Evolutionary conservation across 2,113 vertebrate genomes (phyloP).

Genomic region (Phycodurus eques): DNA sequence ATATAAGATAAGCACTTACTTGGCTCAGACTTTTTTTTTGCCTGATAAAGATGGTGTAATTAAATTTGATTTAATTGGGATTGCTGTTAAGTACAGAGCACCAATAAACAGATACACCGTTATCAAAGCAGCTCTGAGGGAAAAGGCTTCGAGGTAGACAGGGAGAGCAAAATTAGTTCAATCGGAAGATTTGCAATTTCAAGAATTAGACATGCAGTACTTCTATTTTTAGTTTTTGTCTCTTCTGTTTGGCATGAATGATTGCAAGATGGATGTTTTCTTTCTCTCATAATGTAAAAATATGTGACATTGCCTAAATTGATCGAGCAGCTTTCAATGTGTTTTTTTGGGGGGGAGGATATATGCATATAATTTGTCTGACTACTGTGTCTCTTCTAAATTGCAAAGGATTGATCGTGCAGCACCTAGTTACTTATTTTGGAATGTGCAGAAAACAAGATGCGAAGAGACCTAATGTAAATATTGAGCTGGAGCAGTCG

Average conservation of each 20-base stretch:
- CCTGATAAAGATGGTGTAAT: conserved; percentile 75
- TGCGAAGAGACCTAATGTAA: conserved; percentile 53
- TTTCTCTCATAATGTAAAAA: conserved; percentile 33
- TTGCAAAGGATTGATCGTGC: conserved; percentile 67
- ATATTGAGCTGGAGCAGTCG: conserved; percentile 57
- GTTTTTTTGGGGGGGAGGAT: conserved; percentile 22
- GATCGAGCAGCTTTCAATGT: conserved; percentile 53
- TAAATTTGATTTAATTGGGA: conserved; percentile 77
- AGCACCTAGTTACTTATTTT: conserved; percentile 42
- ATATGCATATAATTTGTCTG: conserved; percentile 63
- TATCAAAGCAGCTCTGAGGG: conserved; percentile 71
- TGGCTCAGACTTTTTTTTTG: conserved; percentile 68
- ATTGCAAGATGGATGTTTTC: conserved; percentile 37
- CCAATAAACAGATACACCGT: conserved; percentile 68
- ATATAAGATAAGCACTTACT: conserved; percentile 73
- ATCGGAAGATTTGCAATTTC: conserved; percentile 49
- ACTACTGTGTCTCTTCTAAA: conserved; percentile 48
- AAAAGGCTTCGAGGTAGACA: conserved; percentile 59
- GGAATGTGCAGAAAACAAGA: conserved; percentile 36
- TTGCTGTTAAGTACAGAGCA: conserved; percentile 71
- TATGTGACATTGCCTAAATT: conserved; percentile 51
- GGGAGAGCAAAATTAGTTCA: conserved; percentile 58
- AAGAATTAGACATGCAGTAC: conserved; percentile 42
- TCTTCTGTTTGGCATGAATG: conserved; percentile 28
- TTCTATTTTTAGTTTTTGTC: conserved; percentile 64